Evolutionary conservation across 2,888 invertebrate species (phyloP), one percentile per base, ranked within the genome.

Genomic region (Pyralis farinalis): DNA sequence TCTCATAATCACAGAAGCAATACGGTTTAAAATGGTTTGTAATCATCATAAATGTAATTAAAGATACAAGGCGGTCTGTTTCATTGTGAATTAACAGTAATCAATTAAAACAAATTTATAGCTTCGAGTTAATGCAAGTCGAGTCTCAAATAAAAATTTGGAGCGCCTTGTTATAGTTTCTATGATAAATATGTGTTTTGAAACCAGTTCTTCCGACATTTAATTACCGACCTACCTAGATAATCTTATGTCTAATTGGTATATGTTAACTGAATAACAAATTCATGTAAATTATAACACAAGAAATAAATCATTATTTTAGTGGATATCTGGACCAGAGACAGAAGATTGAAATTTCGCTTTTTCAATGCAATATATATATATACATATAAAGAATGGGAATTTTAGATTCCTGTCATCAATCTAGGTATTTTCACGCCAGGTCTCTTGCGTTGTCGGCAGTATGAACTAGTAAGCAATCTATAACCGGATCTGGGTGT

Each of bases 51-150:
- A 78, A 81, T 61, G 74, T 71, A 79, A 81, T 81, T 79, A 79
- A 75, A 79, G 66, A 60, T 57, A 56, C 58, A 58, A 71, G 77
- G 75, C 76, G 71, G 76, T 64, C 57, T 53, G 63, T 60, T 73
- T 74, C 73, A 73, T 73, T 72, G 72, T 75, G 63, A 74, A 81
- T 78, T 78, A 79, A 76, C 70, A 65, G 68, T 73, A 76, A 79
- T 80, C 78, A 81, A 80, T 81, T 77, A 72, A 78, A 79, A 73
- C 50, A 63, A 78, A 83, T 79, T 77, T 81, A 82, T 80, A 55
- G 66, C 65, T 56, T 46, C 50, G 51, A 57, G 63, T 65, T 68
- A 64, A 67, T 70, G 66, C 53, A 53, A 63, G 59, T 57, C 56
- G 56, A 57, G 60, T 55, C 59, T 60, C 54, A 63, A 69, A 71